Conservation (phyloP, 2,888 invertebrate species). For the Apomyelois bistriatella region DNA sequence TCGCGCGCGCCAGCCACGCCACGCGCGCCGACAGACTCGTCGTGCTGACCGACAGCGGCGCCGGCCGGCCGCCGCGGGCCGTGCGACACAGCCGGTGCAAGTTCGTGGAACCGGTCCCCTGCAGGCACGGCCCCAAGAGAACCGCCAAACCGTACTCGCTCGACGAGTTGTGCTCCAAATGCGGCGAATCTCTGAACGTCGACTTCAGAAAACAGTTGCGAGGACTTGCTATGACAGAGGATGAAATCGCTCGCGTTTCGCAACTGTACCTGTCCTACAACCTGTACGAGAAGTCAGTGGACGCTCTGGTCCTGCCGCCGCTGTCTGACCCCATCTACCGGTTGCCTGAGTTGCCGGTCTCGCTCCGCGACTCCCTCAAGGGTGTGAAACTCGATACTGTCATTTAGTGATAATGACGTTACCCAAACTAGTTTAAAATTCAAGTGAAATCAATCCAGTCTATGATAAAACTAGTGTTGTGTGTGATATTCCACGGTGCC, state of each 20-base stretch:
- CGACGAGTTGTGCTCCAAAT: constrained; percentile 58
- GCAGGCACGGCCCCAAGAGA: constrained; percentile 45
- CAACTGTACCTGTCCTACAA: constrained; percentile 57
- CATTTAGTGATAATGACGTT: constrained; percentile 33
- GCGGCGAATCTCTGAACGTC: constrained; percentile 52
- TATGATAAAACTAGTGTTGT: constrained; percentile 26
- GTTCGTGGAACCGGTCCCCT: constrained; percentile 54
- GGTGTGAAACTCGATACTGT: constrained; percentile 49
- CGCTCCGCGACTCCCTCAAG: constrained; percentile 51
- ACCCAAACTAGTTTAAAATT: not conserved
- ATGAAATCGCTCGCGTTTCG: constrained; percentile 58
- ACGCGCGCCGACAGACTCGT: constrained; percentile 41
- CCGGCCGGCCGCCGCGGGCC: constrained; percentile 29
- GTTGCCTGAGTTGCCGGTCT: constrained; percentile 56
- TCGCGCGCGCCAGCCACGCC: constrained; percentile 44
- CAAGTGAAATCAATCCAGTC: constrained; percentile 1
- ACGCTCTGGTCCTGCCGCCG: constrained; percentile 58
- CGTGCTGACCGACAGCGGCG: constrained; percentile 45
- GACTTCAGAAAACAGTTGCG: constrained; percentile 59
- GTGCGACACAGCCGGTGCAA: constrained; percentile 47
- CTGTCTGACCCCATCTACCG: constrained; percentile 62
- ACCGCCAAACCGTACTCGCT: constrained; percentile 41
- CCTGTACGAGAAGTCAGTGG: constrained; percentile 57
- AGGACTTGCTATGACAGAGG: constrained; percentile 57
- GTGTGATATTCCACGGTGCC: constrained; percentile 47